phyloP scores from a whole-genome alignment of 2,888 invertebrate species.

The Leucophenga maculata region DNA sequence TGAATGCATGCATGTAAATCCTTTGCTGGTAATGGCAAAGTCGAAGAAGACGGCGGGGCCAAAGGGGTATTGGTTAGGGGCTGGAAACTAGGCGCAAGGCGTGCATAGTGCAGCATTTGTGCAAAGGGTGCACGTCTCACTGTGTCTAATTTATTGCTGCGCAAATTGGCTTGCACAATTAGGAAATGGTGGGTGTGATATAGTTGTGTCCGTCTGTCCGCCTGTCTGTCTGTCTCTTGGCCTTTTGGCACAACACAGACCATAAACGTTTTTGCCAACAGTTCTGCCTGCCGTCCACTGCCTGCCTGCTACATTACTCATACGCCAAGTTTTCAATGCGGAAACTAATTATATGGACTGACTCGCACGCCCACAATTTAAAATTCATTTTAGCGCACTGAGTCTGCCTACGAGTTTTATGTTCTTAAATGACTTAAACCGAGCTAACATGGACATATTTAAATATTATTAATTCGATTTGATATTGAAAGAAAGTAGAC shows the following conservation, averaged over 20 bases:
- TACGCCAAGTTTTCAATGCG: no score
- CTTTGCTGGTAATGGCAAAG: neutral
- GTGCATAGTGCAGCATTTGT: neutral
- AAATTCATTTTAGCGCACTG: no score
- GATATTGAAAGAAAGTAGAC: no score
- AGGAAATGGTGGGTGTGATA: conserved; percentile 62
- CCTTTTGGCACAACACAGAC: conserved; percentile 38
- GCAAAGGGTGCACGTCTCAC: conserved; percentile 31
- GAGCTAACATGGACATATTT: no score
- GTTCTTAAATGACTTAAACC: no score
- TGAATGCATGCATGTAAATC: neutral
- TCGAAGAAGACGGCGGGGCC: no score
- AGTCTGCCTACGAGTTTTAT: no score
- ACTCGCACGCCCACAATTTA: no score
- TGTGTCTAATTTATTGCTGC: conserved; percentile 64
- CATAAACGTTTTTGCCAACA: conserved; percentile 42
- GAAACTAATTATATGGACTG: no score
- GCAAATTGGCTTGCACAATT: conserved; percentile 64
- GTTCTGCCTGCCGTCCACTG: no score
- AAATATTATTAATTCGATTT: no score
- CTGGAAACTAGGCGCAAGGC: neutral
- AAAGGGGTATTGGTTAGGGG: neutral
- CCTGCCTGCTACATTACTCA: no score
- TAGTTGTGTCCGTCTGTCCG: neutral
- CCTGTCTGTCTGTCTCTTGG: neutral